Evolutionary conservation across 2,888 invertebrate species (phyloP), one percentile per base, ranked within the genome.

Genomic region (Ecliptopera silaceata): DNA sequence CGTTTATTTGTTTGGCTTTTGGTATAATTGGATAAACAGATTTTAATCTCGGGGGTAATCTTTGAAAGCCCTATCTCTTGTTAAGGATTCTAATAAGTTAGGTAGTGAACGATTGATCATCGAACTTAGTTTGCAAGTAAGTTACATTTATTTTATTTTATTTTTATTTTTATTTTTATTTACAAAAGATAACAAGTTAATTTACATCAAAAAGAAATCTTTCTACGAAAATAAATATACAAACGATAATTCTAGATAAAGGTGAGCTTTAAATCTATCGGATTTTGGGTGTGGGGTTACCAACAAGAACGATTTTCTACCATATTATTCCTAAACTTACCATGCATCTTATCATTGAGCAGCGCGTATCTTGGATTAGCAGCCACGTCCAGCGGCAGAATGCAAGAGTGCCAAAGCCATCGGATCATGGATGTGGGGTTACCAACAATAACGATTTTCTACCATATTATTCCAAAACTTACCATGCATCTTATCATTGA

Each of bases 261-360:
- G n/a, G n/a, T n/a, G 95, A 95, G 91, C 99, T 97, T 84, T 97
- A 96, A 66, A 99, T 94, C 99, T 99, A 99, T 67, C 96, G 94
- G 73, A 99, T 96, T 72, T 93, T 93, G 4, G 96, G 95, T 29
- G 95, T 88, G 3, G 97, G 98, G 76, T 93, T 95, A 50, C 98
- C 99, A 38, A 93, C 93, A 32, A n/a, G n/a, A n/a, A n/a, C 22
- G 22, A 22, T 22, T 4, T 3, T 4, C 22, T 22, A 4, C 6
- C 6, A 5, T 15, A 5, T 38, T 2, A 17, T 13, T 39, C 18
- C 5, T 12, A 6, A 6, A 48, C 93, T 94, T 83, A 95, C 95
- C 96, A 79, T 94, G 94, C 92, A 94, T 93, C 82, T 95, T 94
- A 79, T 96, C 95, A 69, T 96, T 96, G 67, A 97, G 93, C 56